Base-by-base conservation (phyloP, 2,113 vertebrate species). In the Typhlomys cinereus region DNA sequence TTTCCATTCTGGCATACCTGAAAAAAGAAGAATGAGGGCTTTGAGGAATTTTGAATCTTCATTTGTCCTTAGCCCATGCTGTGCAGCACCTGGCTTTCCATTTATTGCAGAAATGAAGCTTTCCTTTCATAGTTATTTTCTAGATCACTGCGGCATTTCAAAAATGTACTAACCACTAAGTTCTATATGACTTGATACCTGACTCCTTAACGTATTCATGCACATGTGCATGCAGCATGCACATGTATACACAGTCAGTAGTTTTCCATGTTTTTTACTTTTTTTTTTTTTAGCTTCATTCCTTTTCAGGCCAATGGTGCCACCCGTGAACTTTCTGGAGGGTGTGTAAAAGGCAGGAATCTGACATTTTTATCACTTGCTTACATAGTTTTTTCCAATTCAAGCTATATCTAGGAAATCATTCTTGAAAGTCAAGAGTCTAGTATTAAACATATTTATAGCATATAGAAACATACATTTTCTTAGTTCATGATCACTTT, bases 11-110 rank as follows among this genome's bases (percentile, higher is more conserved):
- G 21, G 89, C 85, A 74, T 92, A 93, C 73, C 90, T 94, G 92
- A 91, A 94, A 92, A 94, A 52, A 92, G 71, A 91, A 96, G 92
- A 95, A 95, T 89, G 85, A 95, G 29, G 69, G 69, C 62, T 94
- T 93, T 89, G 80, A 95, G 50, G 67, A 95, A 85, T 80, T 95
- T 91, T 91, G 90, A 96, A 85, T 93, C 31, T 64, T 90, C 92
- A 95, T 92, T 95, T 95, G 31, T 94, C 66, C 78, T 95, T 85
- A 93, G 92, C 84, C 66, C 31, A 50, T 87, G 74, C 29, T 80
- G 64, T 8, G 23, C 2, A 64, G 81, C 74, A 93, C 69, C 81
- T 91, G 81, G 57, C 64, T 94, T 27, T 93, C 92, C 1, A 54
- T 59, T 95, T 66, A 92, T 11, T 89, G 54, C 66, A 85, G 81